Evolutionary conservation across 92 coral and sea anemone genomes (phyloP), one percentile per base, ranked within the genome.

Genomic region (Phenganax subtilis): DNA sequence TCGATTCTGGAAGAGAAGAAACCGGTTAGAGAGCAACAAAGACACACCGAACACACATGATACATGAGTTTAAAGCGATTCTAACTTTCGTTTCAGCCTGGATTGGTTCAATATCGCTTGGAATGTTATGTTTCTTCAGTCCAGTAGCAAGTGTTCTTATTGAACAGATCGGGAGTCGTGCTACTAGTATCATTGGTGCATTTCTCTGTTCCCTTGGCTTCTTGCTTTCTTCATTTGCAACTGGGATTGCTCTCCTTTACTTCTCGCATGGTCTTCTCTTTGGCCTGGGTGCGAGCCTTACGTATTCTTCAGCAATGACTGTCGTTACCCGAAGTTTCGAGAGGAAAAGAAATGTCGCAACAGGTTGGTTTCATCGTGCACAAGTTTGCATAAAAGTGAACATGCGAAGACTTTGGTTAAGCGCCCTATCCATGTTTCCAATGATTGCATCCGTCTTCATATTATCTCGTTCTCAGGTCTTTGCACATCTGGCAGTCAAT

Each of bases 81-180:
- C 63, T 51, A 0, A 27, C 68, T 72, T 57, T 51, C 11, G 6
- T 84, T 61, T 9, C 90, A 96, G 99, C 99, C 7, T 96, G 99
- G 99, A 93, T 96, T 17, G 99, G 99, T 5, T 96, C 99, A 29
- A 96, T 96, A 14, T 89, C 97, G 8, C 75, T 96, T 70, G 91
- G 90, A 51, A 88, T 96, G 65, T 90, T 96, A 12, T 96, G 92
- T 64, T 90, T 96, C 83, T 91, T 91, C 83, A 90, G 99, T 37
- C 99, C 99, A 29, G 84, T 96, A 51, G 92, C 99, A 52, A 92
- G 97, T 69, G 88, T 90, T 14, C 85, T 92, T 60, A 92, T 93
- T 20, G 96, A 88, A 55, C 93, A 88, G 20, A 90, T 88, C 54
- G 99, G 99, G 8, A 90, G 92, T 29, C 93, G 96, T 6, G 84